Conservation (phyloP, 2,888 invertebrate genomes). For the Megalurothrips usitatus region DNA sequence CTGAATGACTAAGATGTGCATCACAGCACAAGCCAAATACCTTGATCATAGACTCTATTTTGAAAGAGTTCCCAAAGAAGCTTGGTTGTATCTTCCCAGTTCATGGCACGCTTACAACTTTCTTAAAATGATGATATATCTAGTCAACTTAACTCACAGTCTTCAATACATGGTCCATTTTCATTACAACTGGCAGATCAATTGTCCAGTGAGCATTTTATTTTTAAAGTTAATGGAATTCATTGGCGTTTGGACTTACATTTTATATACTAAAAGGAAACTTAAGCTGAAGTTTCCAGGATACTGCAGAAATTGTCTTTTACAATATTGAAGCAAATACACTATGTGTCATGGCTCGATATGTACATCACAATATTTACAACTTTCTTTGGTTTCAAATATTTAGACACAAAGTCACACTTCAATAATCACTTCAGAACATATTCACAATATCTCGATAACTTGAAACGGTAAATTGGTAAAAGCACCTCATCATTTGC, state of each 20-base stretch:
- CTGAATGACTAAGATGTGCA: background rate
- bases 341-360: background rate
- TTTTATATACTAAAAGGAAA: background rate
- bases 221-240: background rate
- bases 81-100: background rate
- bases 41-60: background rate
- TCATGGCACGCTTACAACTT: background rate
- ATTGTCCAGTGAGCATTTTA: background rate
- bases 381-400: background rate
- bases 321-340: background rate
- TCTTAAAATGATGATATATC: background rate
- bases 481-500: background rate
- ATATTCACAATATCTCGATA: background rate
- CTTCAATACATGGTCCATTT: background rate
- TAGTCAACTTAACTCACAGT: background rate
- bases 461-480: background rate
- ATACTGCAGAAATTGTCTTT: background rate
- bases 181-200: too few relatives aligned
- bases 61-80: background rate
- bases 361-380: background rate
- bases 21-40: background rate
- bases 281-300: background rate
- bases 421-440: background rate
- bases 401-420: background rate
- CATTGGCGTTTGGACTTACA: background rate